Evolutionary conservation across 92 coral and sea anemone species (phyloP).

Genomic region (Epizoanthus stellaris): DNA sequence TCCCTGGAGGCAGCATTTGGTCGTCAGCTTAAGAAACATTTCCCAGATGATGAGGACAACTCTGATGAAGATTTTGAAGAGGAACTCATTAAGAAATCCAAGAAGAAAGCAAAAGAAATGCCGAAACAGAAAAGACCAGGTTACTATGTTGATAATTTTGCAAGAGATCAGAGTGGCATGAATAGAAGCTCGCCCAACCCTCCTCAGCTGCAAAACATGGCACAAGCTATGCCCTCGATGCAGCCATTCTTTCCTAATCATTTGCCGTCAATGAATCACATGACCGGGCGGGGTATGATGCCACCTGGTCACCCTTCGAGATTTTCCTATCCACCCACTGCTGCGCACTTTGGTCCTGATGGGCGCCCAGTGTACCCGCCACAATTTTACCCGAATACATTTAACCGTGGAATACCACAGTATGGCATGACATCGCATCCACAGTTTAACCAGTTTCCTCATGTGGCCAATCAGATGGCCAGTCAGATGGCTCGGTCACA

Average conservation of each 20-base stretch:
- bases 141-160: constrained; percentile 52
- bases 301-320: constrained; percentile 68
- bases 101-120: constrained; percentile 75
- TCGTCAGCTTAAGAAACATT: constrained; percentile 95
- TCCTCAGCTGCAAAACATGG: constrained; percentile 47
- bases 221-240: constrained; percentile 60
- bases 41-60: constrained; percentile 96
- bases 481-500: constrained; percentile 68
- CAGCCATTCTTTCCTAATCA: constrained; percentile 57
- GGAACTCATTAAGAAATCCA: constrained; percentile 81
- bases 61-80: constrained; percentile 99
- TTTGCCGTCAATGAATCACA: constrained; percentile 60
- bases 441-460: constrained; percentile 70
- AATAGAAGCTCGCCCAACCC: constrained; percentile 43
- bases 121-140: constrained; percentile 53
- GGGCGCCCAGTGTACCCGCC: constrained; percentile 89
- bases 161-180: constrained; percentile 17
- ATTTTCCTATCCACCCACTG: constrained; percentile 67
- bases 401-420: constrained; percentile 71
- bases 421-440: constrained; percentile 69
- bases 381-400: constrained; percentile 86
- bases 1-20: constrained; percentile 91
- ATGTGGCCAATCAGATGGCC: constrained; percentile 55
- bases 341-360: constrained; percentile 81
- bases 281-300: constrained; percentile 79